Evolutionary conservation across 2,113 vertebrate species (phyloP).

Genomic region (Clupea harengus): DNA sequence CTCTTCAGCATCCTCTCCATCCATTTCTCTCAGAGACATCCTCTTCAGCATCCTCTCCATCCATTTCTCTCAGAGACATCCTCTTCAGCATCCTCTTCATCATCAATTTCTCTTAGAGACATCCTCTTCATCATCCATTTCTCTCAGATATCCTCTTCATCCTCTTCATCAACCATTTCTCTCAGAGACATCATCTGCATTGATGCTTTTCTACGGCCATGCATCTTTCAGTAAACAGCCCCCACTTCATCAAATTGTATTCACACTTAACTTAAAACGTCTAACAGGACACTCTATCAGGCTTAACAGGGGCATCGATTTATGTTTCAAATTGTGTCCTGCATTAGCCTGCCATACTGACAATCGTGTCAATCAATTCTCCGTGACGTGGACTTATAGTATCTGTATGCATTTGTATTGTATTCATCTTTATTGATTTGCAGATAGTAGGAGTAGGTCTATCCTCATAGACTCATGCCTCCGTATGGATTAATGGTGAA

Average conservation of each 20-base stretch:
- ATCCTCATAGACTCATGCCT: background rate
- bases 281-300: background rate
- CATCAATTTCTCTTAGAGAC: no score
- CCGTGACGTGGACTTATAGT: background rate
- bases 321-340: background rate
- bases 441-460: background rate
- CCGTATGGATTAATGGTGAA: background rate
- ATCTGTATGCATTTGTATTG: background rate
- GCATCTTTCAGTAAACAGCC: background rate
- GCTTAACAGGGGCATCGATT: background rate
- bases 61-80: no score
- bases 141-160: no score
- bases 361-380: conserved; percentile 2
- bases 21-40: no score
- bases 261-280: background rate
- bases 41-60: no score
- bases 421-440: background rate
- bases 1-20: no score
- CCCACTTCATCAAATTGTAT: background rate
- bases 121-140: no score
- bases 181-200: conserved; percentile 15
- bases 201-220: background rate
- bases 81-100: no score
- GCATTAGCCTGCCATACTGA: background rate
- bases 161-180: no score